Evolutionary conservation across 2,113 vertebrate genomes (phyloP), one percentile per base, ranked within the genome.

Genomic region (Alethe diademata): DNA sequence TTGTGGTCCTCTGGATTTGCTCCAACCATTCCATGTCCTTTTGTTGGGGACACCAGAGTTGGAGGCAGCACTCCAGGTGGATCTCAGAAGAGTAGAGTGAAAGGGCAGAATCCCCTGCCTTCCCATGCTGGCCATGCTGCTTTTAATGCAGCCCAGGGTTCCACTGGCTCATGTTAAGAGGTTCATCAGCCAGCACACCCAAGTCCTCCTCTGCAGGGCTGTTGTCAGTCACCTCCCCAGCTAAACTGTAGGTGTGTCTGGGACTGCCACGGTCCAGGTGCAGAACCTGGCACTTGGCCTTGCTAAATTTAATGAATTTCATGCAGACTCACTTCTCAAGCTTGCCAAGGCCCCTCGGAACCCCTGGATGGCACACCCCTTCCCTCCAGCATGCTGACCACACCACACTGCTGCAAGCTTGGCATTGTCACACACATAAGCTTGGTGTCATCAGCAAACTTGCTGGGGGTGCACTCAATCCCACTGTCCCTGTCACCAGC

Each of bases 91-190:
- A 58, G 36, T 33, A 57, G 64, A 54, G 33, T 6, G 19, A n/a
- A 73, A 14, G 31, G 12, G 15, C 14, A 51, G 33, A 73, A 33
- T 66, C 12, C 18, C 19, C 15, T 24, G 23, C 28, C 28, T 66
- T 0, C 0, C 24, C 5, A 4, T 48, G 25, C 50, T 62, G 40
- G 29, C 56, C 74, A 18, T 0, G 0, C 31, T 71, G 40, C 35
- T 50, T 58, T 50, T 33, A 9, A 23, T 43, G 42, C 36, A 80
- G 22, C 22, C 42, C 42, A 16, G 58, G 31, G 14, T 35, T 42
- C 43, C 4, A 2, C 22, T 50, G 18, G 20, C 11, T 57, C 42
- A 19, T 18, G 5, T 1, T 50, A 26, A 48, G 35, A 4, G 57
- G 57, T 65, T 19, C 36, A 50, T 23, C 58, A 65, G 4, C 26